phyloP scores from a whole-genome alignment of 2,888 invertebrate species.

The Campaea margaritaria region DNA sequence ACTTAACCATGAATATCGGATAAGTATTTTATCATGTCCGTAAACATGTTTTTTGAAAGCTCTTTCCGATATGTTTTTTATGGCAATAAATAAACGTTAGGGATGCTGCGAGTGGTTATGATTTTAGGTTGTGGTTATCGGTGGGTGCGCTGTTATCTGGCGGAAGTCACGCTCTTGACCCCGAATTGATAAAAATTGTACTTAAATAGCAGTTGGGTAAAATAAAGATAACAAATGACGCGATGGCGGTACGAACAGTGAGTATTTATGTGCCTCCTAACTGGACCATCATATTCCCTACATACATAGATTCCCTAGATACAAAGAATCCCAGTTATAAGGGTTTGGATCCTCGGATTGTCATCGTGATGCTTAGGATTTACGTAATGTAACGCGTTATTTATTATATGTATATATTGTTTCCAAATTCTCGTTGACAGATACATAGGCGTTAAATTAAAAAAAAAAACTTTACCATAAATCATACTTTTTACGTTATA shows the following conservation, averaged over 20 bases:
- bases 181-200: conserved; percentile 67
- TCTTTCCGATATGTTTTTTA: conserved; percentile 54
- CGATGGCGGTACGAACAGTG: not conserved
- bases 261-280: too few relatives aligned
- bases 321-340: not conserved
- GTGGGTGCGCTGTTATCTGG: conserved; percentile 58
- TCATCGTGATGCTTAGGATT: too few relatives aligned
- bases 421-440: too few relatives aligned
- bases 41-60: conserved; percentile 54
- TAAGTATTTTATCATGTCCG: conserved; percentile 62
- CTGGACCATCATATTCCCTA: too few relatives aligned
- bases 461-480: too few relatives aligned
- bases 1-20: conserved; percentile 48
- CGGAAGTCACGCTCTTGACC: conserved; percentile 84
- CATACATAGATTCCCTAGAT: not conserved
- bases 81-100: conserved; percentile 58
- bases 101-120: conserved; percentile 71
- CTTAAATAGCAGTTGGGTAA: conserved; percentile 58
- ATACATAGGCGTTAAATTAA: too few relatives aligned
- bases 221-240: conserved; percentile 46
- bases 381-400: not conserved
- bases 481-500: too few relatives aligned
- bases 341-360: too few relatives aligned
- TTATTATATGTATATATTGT: too few relatives aligned
- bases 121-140: conserved; percentile 51